Evolutionary conservation across 2,888 invertebrate species (phyloP).

Genomic region (Enchytraeus crypticus): DNA sequence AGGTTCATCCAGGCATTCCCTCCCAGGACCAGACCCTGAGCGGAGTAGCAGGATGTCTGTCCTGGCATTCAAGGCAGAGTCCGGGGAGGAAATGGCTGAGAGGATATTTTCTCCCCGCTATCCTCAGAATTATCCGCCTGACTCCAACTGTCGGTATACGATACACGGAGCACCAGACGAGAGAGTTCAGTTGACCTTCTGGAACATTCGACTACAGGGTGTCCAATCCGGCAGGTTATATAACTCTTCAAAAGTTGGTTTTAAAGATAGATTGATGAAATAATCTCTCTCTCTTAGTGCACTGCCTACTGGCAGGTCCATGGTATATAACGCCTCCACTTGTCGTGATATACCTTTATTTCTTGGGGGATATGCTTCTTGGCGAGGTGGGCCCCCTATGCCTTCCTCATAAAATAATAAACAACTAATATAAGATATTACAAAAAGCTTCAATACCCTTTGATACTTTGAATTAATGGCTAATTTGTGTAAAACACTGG

Average conservation of each 20-base stretch:
- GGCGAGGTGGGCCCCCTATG: no score
- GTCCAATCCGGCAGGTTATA: constrained; percentile 24
- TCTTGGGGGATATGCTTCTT: no score
- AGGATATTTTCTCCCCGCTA: constrained; percentile 44
- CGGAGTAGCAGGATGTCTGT: no score
- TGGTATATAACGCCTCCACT: no score
- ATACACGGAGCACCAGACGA: constrained; percentile 44
- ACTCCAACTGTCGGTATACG: constrained; percentile 45
- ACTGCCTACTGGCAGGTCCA: no score
- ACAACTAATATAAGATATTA: no score
- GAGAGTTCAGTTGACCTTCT: constrained; percentile 40
- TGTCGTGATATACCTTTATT: no score
- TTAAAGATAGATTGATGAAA: not conserved
- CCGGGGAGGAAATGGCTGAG: constrained; percentile 29
- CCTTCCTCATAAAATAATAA: no score
- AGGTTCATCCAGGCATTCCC: not conserved
- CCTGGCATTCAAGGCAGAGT: not conserved
- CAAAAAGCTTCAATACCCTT: no score
- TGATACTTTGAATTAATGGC: no score
- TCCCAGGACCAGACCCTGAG: not conserved
- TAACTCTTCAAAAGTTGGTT: not conserved
- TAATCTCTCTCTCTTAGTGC: no score
- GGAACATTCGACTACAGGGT: constrained; percentile 38
- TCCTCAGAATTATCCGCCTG: constrained; percentile 46
- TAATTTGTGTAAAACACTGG: no score